phyloP scores from a whole-genome alignment of 2,113 vertebrate genomes.

The Egretta garzetta region DNA sequence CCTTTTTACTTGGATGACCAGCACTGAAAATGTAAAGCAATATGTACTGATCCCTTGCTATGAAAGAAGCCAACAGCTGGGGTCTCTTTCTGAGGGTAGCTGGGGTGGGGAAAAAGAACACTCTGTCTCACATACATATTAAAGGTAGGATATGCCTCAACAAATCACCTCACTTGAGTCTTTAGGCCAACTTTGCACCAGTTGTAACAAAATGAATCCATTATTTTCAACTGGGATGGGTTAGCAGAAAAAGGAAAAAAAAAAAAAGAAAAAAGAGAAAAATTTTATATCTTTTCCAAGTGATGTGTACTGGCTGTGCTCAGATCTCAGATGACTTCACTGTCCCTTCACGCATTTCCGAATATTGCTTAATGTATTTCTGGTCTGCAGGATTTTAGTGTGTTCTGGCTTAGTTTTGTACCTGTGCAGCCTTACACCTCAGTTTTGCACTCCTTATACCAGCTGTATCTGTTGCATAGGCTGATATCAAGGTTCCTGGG shows the following conservation, averaged over 20 bases:
- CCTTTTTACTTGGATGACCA: background rate
- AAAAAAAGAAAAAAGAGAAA: background rate
- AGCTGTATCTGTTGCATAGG: background rate
- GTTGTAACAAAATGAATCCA: background rate
- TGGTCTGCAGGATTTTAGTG: background rate
- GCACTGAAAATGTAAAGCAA: background rate
- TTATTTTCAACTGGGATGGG: background rate
- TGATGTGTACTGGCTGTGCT: background rate
- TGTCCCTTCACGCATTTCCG: background rate
- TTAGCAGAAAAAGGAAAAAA: background rate
- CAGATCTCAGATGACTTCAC: background rate
- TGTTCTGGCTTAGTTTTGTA: background rate
- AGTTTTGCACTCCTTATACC: background rate
- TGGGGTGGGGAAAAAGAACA: background rate
- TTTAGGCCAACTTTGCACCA: background rate
- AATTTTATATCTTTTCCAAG: background rate
- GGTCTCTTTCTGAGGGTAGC: background rate
- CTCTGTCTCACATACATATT: background rate
- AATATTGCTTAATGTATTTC: background rate
- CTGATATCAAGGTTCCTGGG: background rate
- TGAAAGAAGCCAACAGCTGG: conserved; percentile 32
- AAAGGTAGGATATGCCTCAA: background rate
- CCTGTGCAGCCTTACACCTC: background rate
- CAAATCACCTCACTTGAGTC: background rate
- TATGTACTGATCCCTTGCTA: background rate